Conservation (phyloP, 2,888 invertebrate species). For the Dolichomitus sp. region DNA sequence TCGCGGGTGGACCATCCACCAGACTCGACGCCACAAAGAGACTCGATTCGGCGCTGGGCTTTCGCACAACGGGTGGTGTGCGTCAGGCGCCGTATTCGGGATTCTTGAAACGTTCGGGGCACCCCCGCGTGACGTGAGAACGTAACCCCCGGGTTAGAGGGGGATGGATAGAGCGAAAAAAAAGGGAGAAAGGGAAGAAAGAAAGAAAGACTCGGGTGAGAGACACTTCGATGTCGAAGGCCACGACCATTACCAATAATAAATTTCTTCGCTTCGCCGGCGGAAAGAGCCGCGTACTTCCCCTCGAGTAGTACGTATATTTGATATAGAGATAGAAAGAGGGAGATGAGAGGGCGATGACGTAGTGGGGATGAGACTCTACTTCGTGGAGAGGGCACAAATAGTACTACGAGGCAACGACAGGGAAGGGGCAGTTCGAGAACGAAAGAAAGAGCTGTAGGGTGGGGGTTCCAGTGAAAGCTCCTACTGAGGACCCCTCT, state of each 20-base stretch:
- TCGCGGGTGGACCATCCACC: slow-evolving; percentile 50
- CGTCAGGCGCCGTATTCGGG: slow-evolving; percentile 65
- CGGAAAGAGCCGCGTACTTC: slow-evolving; percentile 64
- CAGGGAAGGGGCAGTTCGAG: slow-evolving; percentile 28
- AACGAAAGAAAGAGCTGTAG: slow-evolving; percentile 17
- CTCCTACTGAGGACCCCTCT: slow-evolving; percentile 41
- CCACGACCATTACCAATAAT: slow-evolving; percentile 72
- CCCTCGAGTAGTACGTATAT: slow-evolving; percentile 57
- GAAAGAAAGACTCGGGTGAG: slow-evolving; percentile 54
- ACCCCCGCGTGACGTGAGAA: slow-evolving; percentile 73
- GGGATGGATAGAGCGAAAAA: slow-evolving; percentile 59
- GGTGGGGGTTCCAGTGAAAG: slow-evolving; percentile 48
- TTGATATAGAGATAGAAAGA: slow-evolving; percentile 70
- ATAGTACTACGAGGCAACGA: slow-evolving; percentile 48
- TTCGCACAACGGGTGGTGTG: slow-evolving; percentile 42
- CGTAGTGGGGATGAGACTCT: slow-evolving; percentile 38
- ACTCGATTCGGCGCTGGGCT: slow-evolving; percentile 38
- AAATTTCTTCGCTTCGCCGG: slow-evolving; percentile 69
- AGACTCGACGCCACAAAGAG: slow-evolving; percentile 65
- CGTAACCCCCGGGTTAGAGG: slow-evolving; percentile 67
- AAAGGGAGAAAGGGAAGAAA: slow-evolving; percentile 26
- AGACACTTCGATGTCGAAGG: slow-evolving; percentile 69
- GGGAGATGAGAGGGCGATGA: slow-evolving; percentile 33
- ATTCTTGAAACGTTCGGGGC: slow-evolving; percentile 70
- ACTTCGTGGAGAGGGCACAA: slow-evolving; percentile 38